Conservation (phyloP, 2,113 vertebrate species). For the Elachura formosa region DNA sequence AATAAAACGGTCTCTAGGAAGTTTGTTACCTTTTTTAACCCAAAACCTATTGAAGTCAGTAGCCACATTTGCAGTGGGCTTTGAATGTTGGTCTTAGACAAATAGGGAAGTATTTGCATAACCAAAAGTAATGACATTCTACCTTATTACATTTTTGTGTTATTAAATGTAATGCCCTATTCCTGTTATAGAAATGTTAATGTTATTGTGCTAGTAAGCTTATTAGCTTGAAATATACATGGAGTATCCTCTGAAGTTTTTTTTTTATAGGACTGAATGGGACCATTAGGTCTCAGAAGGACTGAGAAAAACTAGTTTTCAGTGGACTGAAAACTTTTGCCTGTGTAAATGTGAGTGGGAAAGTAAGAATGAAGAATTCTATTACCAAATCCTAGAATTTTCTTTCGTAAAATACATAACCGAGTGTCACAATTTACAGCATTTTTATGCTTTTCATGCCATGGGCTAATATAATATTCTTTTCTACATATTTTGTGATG, state of each 20-base stretch:
- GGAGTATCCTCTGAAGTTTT: background rate
- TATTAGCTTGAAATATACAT: background rate
- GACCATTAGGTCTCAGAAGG: background rate
- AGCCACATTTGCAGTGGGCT: background rate
- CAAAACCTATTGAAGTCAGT: background rate
- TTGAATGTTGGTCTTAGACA: background rate
- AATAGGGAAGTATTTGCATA: background rate
- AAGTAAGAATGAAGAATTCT: background rate
- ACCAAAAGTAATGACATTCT: background rate
- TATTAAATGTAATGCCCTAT: background rate
- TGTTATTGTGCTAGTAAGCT: background rate
- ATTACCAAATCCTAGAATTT: background rate
- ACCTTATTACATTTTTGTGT: background rate
- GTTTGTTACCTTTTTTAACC: background rate
- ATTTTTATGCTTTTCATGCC: background rate
- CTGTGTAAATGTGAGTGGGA: background rate
- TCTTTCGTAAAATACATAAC: background rate
- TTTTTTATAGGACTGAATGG: background rate
- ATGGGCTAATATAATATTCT: background rate
- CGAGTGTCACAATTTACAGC: background rate
- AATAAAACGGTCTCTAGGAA: background rate
- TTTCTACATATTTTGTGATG: background rate
- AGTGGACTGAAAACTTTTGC: rapidly evolving
- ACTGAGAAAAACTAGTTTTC: background rate
- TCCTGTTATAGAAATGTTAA: background rate